Evolutionary conservation across 2,113 vertebrate genomes (phyloP).

Genomic region (Catharus fuscescens): DNA sequence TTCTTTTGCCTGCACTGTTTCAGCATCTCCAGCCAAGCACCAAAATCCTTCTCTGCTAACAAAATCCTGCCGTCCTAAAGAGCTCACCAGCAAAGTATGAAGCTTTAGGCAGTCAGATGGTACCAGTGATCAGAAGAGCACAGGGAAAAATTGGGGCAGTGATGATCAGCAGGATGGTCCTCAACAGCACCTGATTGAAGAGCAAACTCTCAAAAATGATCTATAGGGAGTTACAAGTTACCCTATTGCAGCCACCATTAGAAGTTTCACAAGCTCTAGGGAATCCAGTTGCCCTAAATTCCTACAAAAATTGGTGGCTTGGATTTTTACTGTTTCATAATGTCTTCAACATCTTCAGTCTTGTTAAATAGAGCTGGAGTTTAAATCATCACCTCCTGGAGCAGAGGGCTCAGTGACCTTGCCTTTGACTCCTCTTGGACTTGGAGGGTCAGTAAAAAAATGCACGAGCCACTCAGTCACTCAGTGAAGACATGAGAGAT

Average conservation of each 20-base stretch:
- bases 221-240: background rate
- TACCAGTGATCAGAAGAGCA: background rate
- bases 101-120: background rate
- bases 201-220: background rate
- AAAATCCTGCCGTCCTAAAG: background rate
- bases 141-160: rapidly evolving
- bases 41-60: background rate
- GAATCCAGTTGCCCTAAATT: background rate
- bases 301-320: background rate
- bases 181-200: background rate
- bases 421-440: background rate
- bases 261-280: background rate
- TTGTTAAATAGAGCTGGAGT: background rate
- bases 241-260: background rate
- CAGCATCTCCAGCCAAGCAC: background rate
- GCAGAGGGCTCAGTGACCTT: background rate
- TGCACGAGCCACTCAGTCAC: rapidly evolving
- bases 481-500: background rate
- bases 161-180: background rate
- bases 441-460: background rate
- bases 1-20: background rate
- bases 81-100: background rate
- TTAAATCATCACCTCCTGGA: background rate
- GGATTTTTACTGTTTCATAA: background rate
- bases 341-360: background rate